Conservation (phyloP, 2,797 vertebrate genomes). For the Ceryle rudis region DNA sequence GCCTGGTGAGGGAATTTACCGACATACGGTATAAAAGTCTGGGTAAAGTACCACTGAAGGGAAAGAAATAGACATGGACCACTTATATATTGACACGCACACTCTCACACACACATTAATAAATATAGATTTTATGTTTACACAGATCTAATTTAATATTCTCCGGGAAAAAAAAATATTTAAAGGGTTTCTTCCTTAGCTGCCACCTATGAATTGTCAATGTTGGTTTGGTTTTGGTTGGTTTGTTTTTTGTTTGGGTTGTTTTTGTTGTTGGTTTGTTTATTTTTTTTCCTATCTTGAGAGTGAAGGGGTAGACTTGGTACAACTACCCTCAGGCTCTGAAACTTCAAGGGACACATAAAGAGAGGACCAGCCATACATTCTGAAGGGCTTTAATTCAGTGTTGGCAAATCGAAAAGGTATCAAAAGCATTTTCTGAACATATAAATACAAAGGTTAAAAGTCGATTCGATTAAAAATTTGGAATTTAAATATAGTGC, state of each 20-base stretch:
- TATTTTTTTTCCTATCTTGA: neutral
- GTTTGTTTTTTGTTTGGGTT: too few species aligned
- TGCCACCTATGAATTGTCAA: constrained; percentile 29
- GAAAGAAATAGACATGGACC: constrained; percentile 60
- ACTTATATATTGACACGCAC: constrained; percentile 50
- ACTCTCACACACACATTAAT: constrained; percentile 28
- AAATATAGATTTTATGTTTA: constrained; percentile 65
- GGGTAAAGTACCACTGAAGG: constrained; percentile 65
- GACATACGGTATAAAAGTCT: constrained; percentile 7
- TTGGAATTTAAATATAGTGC: constrained; percentile 48
- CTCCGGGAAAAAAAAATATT: constrained; percentile 43
- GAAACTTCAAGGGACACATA: neutral
- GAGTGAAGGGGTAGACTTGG: neutral
- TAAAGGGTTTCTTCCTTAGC: constrained; percentile 55
- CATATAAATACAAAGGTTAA: constrained; percentile 39
- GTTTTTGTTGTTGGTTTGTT: neutral
- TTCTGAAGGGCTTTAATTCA: constrained; percentile 42
- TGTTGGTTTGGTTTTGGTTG: too few species aligned
- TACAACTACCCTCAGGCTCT: neutral
- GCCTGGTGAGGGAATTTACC: constrained; percentile 26
- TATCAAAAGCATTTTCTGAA: constrained; percentile 35
- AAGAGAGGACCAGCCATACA: constrained; percentile 44
- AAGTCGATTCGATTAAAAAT: neutral
- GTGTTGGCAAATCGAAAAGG: constrained; percentile 22
- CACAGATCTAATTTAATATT: constrained; percentile 66